Evolutionary conservation across 2,113 vertebrate species (phyloP).

Genomic region (Periophthalmodon schlosseri): DNA sequence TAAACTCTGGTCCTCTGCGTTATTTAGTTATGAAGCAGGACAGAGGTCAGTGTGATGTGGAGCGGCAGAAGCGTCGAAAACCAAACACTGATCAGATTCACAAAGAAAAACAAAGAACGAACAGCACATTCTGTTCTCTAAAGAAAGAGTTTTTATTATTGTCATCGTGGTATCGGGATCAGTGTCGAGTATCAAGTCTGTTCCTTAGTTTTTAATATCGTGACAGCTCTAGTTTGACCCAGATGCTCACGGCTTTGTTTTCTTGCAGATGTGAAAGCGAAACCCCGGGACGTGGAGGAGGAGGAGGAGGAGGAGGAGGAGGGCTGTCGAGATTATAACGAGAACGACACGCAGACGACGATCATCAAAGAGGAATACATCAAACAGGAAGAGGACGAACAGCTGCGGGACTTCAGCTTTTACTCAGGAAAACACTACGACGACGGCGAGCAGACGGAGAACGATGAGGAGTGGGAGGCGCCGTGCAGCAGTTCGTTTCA

Average conservation of each 20-base stretch:
- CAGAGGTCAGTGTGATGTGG: too few relatives aligned
- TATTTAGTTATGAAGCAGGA: too few relatives aligned
- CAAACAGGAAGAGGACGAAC: constrained; percentile 3
- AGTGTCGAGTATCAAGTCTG: background rate
- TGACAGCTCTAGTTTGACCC: background rate
- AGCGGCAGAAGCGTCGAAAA: too few relatives aligned
- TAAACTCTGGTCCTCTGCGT: too few relatives aligned
- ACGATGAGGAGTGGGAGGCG: background rate
- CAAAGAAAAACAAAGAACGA: too few relatives aligned
- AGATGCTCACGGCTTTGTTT: background rate
- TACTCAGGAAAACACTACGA: constrained; percentile 7
- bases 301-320: background rate
- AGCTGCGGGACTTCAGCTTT: constrained; percentile 3
- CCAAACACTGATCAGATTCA: too few relatives aligned
- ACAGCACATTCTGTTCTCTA: too few relatives aligned
- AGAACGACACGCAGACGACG: background rate
- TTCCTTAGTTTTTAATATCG: background rate
- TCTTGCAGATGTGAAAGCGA: background rate
- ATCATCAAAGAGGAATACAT: constrained; percentile 16
- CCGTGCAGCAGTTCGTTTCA: background rate
- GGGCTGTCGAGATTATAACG: background rate
- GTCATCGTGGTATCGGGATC: too few relatives aligned
- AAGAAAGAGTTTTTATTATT: too few relatives aligned
- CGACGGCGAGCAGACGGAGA: constrained; percentile 1
- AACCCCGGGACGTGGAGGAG: background rate